These are phyloP conservation scores for Nipponia nippon DNA, from an alignment of 2,113 vertebrate genomes.

Conservation along the genomic window DNA sequence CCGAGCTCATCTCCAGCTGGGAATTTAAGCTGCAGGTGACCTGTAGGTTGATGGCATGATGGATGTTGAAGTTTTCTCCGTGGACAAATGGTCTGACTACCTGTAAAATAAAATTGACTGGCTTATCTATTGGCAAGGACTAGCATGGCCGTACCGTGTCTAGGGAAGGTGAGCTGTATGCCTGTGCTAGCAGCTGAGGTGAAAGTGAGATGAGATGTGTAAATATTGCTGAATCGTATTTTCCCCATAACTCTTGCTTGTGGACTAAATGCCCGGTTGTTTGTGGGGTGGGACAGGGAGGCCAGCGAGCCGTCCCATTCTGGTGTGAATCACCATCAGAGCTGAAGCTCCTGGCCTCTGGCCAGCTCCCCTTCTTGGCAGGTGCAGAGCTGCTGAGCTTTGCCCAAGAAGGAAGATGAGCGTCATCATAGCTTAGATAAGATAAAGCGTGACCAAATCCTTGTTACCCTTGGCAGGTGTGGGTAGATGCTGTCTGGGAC, in stretches of 20 bases:
- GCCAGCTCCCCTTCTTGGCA: background rate
- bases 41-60: background rate
- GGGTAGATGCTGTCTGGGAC: background rate
- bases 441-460: background rate
- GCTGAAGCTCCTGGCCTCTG: background rate
- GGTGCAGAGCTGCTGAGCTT: slow-evolving; percentile 1
- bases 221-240: background rate
- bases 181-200: background rate
- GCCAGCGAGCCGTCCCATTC: background rate
- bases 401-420: background rate
- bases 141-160: background rate
- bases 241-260: background rate
- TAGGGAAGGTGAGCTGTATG: background rate
- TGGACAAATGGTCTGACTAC: background rate
- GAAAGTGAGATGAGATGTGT: background rate
- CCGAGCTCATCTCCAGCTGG: background rate
- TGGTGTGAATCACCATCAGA: background rate
- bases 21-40: background rate
- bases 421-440: background rate
- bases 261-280: background rate
- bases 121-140: background rate
- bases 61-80: background rate
- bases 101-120: background rate
- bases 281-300: background rate
- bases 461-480: background rate